These are phyloP conservation scores for Drosophila pallidifrons DNA, from an alignment of 1,140 invertebrate genomes.

Conservation along the genomic window DNA sequence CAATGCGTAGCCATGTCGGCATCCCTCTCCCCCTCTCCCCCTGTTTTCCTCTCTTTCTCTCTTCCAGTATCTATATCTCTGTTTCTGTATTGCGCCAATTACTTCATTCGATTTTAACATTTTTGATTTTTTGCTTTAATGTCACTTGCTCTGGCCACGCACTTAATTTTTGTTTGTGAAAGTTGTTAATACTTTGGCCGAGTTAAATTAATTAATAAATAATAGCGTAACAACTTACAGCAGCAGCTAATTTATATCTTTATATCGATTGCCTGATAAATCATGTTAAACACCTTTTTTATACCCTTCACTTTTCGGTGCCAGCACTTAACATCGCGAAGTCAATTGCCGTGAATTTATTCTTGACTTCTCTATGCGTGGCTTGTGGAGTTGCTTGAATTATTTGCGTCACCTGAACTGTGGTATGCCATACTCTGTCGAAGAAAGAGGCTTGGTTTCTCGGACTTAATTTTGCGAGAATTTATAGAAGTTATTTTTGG, in stretches of 20 bases:
- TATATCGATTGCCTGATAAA: slow-evolving; percentile 28
- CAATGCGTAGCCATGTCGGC: slow-evolving; percentile 60
- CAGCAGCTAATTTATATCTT: slow-evolving; percentile 24
- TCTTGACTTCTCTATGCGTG: slow-evolving; percentile 28
- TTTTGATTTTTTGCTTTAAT: slow-evolving; percentile 11
- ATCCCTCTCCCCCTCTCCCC: background rate
- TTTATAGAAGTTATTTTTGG: slow-evolving; percentile 23
- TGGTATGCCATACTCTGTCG: slow-evolving; percentile 20
- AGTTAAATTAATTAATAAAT: slow-evolving; percentile 67
- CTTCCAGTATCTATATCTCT: background rate
- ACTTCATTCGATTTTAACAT: slow-evolving; percentile 5
- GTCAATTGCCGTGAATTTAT: slow-evolving; percentile 25
- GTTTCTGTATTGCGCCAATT: slow-evolving; percentile 27
- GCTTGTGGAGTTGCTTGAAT: slow-evolving; percentile 17
- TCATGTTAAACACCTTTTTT: slow-evolving; percentile 40
- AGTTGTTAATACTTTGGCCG: slow-evolving; percentile 55
- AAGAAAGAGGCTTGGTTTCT: slow-evolving; percentile 7
- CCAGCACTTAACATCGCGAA: slow-evolving; percentile 16
- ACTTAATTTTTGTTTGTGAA: slow-evolving; percentile 51
- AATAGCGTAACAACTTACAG: slow-evolving; percentile 37
- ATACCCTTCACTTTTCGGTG: slow-evolving; percentile 63
- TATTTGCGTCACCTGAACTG: background rate
- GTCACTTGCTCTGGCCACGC: slow-evolving; percentile 32
- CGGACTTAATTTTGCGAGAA: background rate
- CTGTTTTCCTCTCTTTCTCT: background rate